Evolutionary conservation across 2,113 vertebrate species (phyloP), one percentile per base, ranked within the genome.

Genomic region (Pedetes capensis): DNA sequence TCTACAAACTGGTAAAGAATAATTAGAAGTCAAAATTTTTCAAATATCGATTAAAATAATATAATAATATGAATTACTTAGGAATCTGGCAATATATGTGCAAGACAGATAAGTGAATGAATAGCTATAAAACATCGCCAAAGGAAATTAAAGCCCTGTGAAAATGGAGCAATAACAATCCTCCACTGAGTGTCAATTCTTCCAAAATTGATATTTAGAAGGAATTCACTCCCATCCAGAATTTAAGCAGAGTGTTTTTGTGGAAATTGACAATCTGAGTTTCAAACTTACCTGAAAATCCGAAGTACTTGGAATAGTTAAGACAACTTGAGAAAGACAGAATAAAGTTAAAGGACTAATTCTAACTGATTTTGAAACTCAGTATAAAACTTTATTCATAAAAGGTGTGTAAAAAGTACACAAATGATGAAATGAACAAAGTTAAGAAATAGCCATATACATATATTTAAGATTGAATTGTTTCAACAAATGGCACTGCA

Each of bases 211-310:
- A 87, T 25, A 23, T 37, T 47, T 22, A 79, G 25, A 47, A 6
- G 51, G 59, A 51, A 13, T 78, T 51, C 27, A 92, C 57, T 66
- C 12, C 25, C 47, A 89, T 25, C 17, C 61, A 78, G 64, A 95
- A 94, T 63, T 17, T 1, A 34, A 88, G 17, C 20, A 79, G 20
- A 16, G 4, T 85, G 17, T 42, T 81, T 82, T 81, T 66, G 29
- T 64, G 59, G 63, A 94, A 53, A 66, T 37, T 80, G 42, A 82
- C 25, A 78, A 92, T 3, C 37, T 79, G 47, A 66, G 39, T 87
- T n/a, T n/a, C 82, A 93, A 89, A 89, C 32, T 89, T 11, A 86
- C 39, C 47, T 51, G n/a, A 83, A 86, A 87, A 80, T 72, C 8
- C 44, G 39, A 84, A 34, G 22, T 16, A 74, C 16, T 22, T 55